Evolutionary conservation across 1,140 invertebrate species (phyloP).

Genomic region (Lepidurus packardi): DNA sequence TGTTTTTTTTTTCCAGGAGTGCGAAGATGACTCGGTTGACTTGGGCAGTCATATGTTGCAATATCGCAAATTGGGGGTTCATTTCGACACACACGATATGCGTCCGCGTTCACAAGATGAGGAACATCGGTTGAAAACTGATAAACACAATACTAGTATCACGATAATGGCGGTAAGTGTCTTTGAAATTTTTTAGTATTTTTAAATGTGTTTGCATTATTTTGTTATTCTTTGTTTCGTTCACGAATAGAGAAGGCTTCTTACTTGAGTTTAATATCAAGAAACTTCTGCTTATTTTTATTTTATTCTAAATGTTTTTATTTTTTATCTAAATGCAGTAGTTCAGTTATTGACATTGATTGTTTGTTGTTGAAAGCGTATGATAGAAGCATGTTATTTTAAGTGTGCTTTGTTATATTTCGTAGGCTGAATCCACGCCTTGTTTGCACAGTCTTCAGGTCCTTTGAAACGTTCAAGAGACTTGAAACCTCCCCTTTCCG

Average conservation of each 20-base stretch:
- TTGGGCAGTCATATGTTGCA: constrained; percentile 43
- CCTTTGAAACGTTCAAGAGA: constrained; percentile 28
- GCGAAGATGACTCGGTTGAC: constrained; percentile 44
- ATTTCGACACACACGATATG: constrained; percentile 44
- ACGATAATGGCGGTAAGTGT: constrained; percentile 27
- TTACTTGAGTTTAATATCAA: constrained; percentile 23
- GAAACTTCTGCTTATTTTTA: neutral
- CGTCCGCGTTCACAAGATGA: constrained; percentile 43
- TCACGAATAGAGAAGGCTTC: neutral
- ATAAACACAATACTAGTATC: constrained; percentile 42
- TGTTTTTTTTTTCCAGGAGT: constrained; percentile 43
- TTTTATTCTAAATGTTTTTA: neutral
- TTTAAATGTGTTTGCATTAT: neutral
- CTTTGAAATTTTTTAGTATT: neutral
- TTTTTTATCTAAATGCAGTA: constrained; percentile 26
- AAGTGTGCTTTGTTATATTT: constrained; percentile 29
- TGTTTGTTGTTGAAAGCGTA: constrained; percentile 12
- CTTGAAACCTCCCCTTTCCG: constrained; percentile 3
- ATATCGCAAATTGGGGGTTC: constrained; percentile 41
- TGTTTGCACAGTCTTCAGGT: constrained; percentile 35
- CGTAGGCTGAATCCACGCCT: constrained; percentile 36
- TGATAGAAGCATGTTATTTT: neutral
- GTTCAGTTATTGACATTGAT: constrained; percentile 26
- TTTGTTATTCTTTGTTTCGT: no score
- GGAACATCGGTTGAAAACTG: constrained; percentile 42